phyloP scores from a whole-genome alignment of 2,888 invertebrate genomes.

The Coenonympha arcania region DNA sequence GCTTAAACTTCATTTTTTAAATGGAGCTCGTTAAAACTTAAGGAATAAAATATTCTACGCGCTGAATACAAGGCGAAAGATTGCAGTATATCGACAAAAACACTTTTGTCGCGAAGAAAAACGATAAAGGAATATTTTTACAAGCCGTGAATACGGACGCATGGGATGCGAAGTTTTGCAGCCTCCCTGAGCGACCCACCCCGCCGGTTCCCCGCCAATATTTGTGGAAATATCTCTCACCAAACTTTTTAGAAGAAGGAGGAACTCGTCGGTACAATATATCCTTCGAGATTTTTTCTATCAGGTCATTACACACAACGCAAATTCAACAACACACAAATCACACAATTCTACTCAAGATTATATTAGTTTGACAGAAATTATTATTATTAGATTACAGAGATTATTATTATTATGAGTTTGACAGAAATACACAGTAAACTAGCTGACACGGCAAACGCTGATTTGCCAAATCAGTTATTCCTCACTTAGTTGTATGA shows the following conservation, averaged over 20 bases:
- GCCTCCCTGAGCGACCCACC: conserved; percentile 39
- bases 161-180: conserved; percentile 40
- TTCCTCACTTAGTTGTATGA: too few species aligned
- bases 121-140: conserved; percentile 59
- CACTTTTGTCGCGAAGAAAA: conserved; percentile 36
- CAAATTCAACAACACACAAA: too few species aligned
- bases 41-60: conserved; percentile 14
- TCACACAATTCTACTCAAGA: too few species aligned
- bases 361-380: too few species aligned
- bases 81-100: conserved; percentile 25
- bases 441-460: too few species aligned
- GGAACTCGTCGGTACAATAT: too few species aligned
- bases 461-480: too few species aligned
- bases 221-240: conserved; percentile 54
- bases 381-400: too few species aligned
- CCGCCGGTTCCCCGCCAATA: conserved; percentile 52
- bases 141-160: conserved; percentile 48
- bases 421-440: too few species aligned
- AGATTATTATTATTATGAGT: too few species aligned
- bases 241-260: conserved; percentile 49
- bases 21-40: conserved; percentile 28
- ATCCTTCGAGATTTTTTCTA: too few species aligned
- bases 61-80: conserved; percentile 12
- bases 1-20: background rate
- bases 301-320: too few species aligned